phyloP scores from a whole-genome alignment of 2,113 vertebrate species.

The Bubalus kerabau region DNA sequence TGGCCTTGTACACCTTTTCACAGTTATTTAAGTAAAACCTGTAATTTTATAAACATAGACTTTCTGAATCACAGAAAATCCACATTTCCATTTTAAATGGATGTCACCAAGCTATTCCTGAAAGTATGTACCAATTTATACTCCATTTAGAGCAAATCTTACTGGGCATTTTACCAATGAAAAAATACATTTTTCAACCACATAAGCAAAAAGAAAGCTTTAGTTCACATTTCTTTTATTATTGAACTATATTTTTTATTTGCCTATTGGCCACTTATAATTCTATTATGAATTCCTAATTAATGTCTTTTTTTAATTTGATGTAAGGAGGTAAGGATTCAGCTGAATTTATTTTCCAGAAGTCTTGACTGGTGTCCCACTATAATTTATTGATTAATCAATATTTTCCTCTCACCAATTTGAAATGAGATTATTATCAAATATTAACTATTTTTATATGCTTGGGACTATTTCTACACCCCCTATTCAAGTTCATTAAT shows the following conservation, averaged over 20 bases:
- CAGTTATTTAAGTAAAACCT: neutral
- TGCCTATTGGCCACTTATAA: neutral
- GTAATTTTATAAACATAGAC: neutral
- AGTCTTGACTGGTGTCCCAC: neutral
- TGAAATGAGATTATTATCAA: conserved; percentile 35
- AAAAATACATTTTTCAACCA: conserved; percentile 2
- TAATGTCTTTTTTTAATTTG: neutral
- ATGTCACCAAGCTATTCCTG: neutral
- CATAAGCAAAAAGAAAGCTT: neutral
- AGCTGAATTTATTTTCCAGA: conserved; percentile 1
- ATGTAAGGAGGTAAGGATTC: neutral
- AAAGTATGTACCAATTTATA: conserved; percentile 11
- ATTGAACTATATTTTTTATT: conserved; percentile 17
- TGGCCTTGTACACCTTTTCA: neutral
- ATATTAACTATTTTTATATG: conserved; percentile 10
- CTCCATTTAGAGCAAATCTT: neutral
- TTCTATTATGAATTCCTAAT: neutral
- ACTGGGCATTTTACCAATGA: neutral
- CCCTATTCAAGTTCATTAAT: neutral
- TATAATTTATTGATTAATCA: conserved; percentile 6
- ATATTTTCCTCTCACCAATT: conserved; percentile 1
- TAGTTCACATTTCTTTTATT: neutral
- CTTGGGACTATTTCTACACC: neutral
- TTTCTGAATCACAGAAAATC: conserved; percentile 30
- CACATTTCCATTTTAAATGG: neutral